A percentile compares a stretch with the other conserved stretches of the same genome.
These are phyloP conservation scores for Thaleichthys pacificus DNA, from an alignment of 2,797 vertebrate species.

Conservation along the genomic window DNA sequence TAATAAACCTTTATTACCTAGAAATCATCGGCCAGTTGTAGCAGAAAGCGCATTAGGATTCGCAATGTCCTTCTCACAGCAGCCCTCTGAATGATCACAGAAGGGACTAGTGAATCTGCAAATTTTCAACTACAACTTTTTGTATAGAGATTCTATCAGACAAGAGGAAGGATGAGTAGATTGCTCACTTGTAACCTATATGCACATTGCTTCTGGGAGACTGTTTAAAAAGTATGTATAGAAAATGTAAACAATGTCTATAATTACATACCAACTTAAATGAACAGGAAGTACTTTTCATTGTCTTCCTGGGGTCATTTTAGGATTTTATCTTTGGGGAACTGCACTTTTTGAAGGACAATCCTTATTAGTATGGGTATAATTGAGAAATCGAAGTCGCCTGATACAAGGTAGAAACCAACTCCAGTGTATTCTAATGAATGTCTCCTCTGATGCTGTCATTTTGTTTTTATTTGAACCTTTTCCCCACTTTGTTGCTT, in stretches of 20 bases:
- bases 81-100: constrained; percentile 44
- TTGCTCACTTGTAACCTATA: constrained; percentile 77
- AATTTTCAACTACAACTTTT: constrained; percentile 70
- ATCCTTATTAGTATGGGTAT: constrained; percentile 83
- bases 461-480: constrained; percentile 69
- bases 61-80: constrained; percentile 62
- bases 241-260: constrained; percentile 66
- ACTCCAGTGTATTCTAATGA: constrained; percentile 80
- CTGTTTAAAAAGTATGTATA: constrained; percentile 74
- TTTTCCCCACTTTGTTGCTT: constrained; percentile 74
- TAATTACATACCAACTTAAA: constrained; percentile 66
- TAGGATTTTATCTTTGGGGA: constrained; percentile 78
- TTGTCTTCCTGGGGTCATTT: constrained; percentile 78
- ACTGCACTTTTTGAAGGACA: constrained; percentile 88
- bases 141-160: constrained; percentile 73
- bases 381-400: constrained; percentile 74
- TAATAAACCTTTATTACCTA: constrained; percentile 49
- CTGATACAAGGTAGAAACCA: constrained; percentile 77
- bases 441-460: constrained; percentile 82
- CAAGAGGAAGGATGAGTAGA: constrained; percentile 63
- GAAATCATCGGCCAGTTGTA: constrained; percentile 75
- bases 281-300: constrained; percentile 72
- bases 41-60: constrained; percentile 72
- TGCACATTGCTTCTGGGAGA: constrained; percentile 81
- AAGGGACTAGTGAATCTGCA: constrained; percentile 63